Evolutionary conservation across 2,888 invertebrate genomes (phyloP).

Genomic region (Microctonus aethiopoides): DNA sequence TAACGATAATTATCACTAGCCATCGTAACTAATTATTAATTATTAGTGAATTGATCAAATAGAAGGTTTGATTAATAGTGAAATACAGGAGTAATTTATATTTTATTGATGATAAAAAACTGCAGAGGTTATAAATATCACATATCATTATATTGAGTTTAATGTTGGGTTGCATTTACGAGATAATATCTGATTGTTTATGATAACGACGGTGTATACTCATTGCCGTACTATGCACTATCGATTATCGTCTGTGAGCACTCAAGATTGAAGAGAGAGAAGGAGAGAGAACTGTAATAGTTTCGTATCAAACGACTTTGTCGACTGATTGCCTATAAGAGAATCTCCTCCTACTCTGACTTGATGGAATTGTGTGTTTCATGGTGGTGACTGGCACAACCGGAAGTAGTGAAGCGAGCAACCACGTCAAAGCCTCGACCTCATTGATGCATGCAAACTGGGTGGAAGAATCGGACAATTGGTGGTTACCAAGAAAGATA

Average conservation of each 20-base stretch:
- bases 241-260: constrained; percentile 6
- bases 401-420: constrained; percentile 24
- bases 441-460: constrained; percentile 28
- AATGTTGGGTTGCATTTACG: not conserved
- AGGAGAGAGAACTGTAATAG: constrained; percentile 4
- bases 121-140: too few relatives aligned
- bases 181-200: not conserved
- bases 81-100: too few relatives aligned
- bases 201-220: not conserved
- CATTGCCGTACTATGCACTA: not conserved
- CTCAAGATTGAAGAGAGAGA: not conserved
- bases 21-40: not conserved
- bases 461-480: constrained; percentile 27
- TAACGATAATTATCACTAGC: not conserved
- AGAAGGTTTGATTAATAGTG: too few relatives aligned
- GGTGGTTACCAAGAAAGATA: constrained; percentile 4
- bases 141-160: too few relatives aligned
- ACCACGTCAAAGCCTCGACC: constrained; percentile 24
- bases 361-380: constrained; percentile 24
- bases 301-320: constrained; percentile 27
- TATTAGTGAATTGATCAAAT: not conserved
- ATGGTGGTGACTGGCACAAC: constrained; percentile 34
- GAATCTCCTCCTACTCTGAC: not conserved
- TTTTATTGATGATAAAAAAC: too few relatives aligned
- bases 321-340: constrained; percentile 27